phyloP scores from a whole-genome alignment of 2,797 vertebrate genomes.

The Nannoperca australis region DNA sequence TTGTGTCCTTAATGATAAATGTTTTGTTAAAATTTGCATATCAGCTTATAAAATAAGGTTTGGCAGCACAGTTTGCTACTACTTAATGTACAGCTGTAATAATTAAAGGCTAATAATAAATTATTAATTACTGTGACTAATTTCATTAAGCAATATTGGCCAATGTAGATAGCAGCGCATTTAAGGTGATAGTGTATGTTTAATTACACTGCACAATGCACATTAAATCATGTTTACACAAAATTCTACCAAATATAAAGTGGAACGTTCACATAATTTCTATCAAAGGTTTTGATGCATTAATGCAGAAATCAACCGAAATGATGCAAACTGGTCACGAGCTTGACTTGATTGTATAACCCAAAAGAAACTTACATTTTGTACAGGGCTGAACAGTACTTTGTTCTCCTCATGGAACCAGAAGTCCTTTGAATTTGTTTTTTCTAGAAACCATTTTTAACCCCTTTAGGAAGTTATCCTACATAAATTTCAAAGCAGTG shows the following conservation, averaged over 20 bases:
- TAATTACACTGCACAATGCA: constrained; percentile 4
- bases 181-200: neutral
- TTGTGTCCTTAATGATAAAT: neutral
- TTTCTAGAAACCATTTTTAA: constrained; percentile 78
- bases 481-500: constrained; percentile 90
- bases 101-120: neutral
- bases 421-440: constrained; percentile 59
- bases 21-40: constrained; percentile 21
- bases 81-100: neutral
- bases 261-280: neutral
- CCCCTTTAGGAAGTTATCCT: constrained; percentile 91
- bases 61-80: neutral
- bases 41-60: neutral
- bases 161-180: neutral
- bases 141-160: neutral
- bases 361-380: constrained; percentile 49
- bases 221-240: neutral
- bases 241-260: neutral
- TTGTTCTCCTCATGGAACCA: constrained; percentile 64
- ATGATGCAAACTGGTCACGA: constrained; percentile 49
- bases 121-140: neutral
- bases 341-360: constrained; percentile 50
- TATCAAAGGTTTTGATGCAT: neutral
- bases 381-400: constrained; percentile 50
- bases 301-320: neutral